Conservation (phyloP, 2,113 vertebrate genomes). For the Numenius arquata region DNA sequence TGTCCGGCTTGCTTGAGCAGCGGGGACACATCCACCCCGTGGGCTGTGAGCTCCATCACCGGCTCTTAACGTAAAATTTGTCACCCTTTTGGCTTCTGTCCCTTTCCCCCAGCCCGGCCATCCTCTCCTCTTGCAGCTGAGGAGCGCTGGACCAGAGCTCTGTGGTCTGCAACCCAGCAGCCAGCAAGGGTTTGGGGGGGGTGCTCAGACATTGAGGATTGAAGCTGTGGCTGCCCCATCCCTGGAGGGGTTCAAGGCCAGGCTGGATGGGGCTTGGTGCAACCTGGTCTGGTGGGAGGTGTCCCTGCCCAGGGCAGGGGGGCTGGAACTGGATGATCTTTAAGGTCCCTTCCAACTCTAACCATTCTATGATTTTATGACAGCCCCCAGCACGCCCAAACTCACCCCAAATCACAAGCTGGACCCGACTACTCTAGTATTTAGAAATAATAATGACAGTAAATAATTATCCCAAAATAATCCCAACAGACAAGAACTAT, state of each 20-base stretch:
- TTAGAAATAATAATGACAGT: not conserved
- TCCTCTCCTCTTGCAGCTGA: not conserved
- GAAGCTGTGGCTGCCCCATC: not conserved
- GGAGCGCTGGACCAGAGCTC: not conserved
- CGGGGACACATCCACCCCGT: not conserved
- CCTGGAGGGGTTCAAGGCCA: no score
- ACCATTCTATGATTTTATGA: no score
- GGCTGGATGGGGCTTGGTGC: no score
- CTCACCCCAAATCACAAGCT: not conserved
- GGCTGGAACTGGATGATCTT: no score
- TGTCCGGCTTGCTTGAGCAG: conserved; percentile 17
- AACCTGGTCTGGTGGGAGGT: no score
- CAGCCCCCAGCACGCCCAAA: not conserved
- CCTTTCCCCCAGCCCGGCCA: not conserved
- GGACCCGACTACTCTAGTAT: fast-evolving
- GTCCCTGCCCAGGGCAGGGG: no score
- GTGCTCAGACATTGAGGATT: not conserved
- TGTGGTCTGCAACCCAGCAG: not conserved
- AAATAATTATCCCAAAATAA: not conserved
- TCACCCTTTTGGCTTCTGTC: not conserved
- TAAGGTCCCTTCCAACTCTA: no score
- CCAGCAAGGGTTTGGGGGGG: not conserved
- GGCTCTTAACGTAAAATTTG: not conserved
- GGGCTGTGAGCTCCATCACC: not conserved
- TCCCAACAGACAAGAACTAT: not conserved